Percentiles rank a stretch among this genome's conserved stretches.
These are phyloP conservation scores for Taphrorychus bicolor DNA, from an alignment of 2,888 invertebrate species.

Conservation along the genomic window DNA sequence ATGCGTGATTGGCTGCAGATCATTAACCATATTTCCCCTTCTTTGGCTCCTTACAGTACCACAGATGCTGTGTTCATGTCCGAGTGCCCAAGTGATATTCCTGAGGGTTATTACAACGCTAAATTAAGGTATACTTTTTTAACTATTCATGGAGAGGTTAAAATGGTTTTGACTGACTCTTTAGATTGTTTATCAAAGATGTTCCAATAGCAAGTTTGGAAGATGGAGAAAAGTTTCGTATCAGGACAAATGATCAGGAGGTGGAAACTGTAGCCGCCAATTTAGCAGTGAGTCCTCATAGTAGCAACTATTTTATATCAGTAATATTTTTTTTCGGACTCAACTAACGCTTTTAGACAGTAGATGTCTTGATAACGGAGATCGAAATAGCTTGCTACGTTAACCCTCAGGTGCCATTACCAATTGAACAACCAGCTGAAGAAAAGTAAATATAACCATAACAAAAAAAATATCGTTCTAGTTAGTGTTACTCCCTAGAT, in stretches of 20 bases:
- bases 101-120: constrained; percentile 50
- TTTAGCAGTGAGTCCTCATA: too few relatives aligned
- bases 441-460: too few relatives aligned
- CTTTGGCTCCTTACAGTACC: constrained; percentile 49
- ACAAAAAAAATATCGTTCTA: too few relatives aligned
- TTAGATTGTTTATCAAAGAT: constrained; percentile 55
- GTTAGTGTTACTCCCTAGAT: constrained; percentile 16
- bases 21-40: neutral
- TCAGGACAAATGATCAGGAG: constrained; percentile 24
- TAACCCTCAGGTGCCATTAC: neutral
- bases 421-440: neutral
- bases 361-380: constrained; percentile 41
- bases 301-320: too few relatives aligned
- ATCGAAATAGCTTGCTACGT: constrained; percentile 42
- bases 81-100: constrained; percentile 41
- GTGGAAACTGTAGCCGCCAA: too few relatives aligned
- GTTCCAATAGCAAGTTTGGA: constrained; percentile 54
- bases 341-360: too few relatives aligned
- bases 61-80: constrained; percentile 52
- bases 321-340: neutral
- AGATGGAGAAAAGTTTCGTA: constrained; percentile 37
- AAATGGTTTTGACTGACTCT: constrained; percentile 20
- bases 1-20: constrained; percentile 16
- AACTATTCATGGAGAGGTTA: neutral
- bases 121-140: constrained; percentile 53